Base-by-base conservation (phyloP, 2,113 vertebrate genomes). In the Grallaria varia region DNA sequence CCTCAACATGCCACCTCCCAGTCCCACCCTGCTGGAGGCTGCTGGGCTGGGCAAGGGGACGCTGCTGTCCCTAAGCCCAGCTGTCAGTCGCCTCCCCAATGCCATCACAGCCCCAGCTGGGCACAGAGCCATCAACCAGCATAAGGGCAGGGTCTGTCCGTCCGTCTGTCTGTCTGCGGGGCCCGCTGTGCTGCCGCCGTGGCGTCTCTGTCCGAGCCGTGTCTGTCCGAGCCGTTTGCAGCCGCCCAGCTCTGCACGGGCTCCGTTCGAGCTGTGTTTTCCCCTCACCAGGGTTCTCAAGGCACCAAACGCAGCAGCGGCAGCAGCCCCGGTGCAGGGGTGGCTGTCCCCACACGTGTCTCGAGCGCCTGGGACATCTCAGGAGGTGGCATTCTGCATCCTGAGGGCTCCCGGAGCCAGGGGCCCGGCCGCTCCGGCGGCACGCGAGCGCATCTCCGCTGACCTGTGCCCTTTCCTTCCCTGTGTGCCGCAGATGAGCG, bases 401-500 rank as follows among this genome's bases (percentile, higher is more conserved):
- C 92, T 1, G 35, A 50, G 17, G 24, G 33, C 56, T 71, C 60
- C 63, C 0, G 74, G 30, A 37, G 4, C 4, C 3, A 16, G 24
- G 53, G 3, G 0, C 55, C 42, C 14, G 1, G 3, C 35, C 10
- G 56, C 64, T 14, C 56, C 2, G 3, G 11, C 0, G 9, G 42
- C 81, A 18, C 52, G 1, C 2, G 4, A 19, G 55, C 31, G 8
- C 53, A 14, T 81, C 95, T 64, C 91, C 12, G 40, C 95, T 96
- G 93, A 96, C 89, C 19, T 85, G 85, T 97, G 96, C 96, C 82
- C 91, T 98, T 98, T 98, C 97, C 98, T 98, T 97, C 98, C 98
- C 97, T 95, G 86, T 96, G 95, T 97, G 97, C 96, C 93, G 39
- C 97, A 99, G 99, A 99, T 99, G 98, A 98, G 98, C 96, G 98